Conservation (phyloP, 2,113 vertebrate species). For the Gopherus evgoodei region DNA sequence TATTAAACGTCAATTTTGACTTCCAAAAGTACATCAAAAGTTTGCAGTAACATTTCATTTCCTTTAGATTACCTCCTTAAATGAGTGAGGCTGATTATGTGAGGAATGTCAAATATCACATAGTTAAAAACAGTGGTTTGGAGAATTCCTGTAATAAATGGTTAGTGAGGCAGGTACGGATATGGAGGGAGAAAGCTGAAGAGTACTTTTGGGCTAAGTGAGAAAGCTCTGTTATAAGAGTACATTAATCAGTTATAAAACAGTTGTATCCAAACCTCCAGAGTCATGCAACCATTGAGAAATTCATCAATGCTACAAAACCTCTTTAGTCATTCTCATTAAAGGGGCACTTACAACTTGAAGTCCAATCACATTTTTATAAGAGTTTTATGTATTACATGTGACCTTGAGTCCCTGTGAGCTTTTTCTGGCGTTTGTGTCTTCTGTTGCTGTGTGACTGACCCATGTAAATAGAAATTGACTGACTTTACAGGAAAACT, state of each 20-base stretch:
- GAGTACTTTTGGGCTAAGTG: neutral
- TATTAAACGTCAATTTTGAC: neutral
- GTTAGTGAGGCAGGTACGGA: neutral
- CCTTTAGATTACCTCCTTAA: neutral
- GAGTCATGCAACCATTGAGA: neutral
- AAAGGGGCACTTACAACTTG: rapidly evolving
- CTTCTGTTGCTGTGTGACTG: neutral
- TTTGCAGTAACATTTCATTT: neutral
- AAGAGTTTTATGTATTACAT: neutral
- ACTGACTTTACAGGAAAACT: neutral
- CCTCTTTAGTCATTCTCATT: neutral
- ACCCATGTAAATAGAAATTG: neutral
- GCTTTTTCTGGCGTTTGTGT: neutral
- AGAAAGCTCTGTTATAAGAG: neutral
- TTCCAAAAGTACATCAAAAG: neutral
- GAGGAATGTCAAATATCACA: neutral
- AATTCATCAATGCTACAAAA: neutral
- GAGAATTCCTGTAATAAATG: neutral
- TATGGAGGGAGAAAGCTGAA: neutral
- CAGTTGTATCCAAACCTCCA: neutral
- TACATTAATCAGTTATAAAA: neutral
- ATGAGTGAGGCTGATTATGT: neutral
- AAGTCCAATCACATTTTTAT: neutral
- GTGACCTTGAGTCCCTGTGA: neutral
- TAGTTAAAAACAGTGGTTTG: neutral